Evolutionary conservation across 2,797 vertebrate genomes (phyloP).

Genomic region (Adrianichthys oophorus): DNA sequence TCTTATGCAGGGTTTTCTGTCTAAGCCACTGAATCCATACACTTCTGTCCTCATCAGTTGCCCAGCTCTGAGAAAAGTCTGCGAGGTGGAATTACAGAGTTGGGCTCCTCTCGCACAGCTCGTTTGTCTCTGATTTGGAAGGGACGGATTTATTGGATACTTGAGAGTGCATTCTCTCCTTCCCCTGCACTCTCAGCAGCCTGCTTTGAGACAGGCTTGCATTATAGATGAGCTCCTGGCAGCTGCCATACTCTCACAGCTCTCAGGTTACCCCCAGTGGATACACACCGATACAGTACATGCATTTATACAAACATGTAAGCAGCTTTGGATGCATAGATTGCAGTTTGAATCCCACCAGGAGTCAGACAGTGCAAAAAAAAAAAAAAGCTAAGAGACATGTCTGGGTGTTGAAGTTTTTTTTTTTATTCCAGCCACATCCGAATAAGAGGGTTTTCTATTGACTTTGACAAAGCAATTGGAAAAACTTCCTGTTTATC

Average conservation of each 20-base stretch:
- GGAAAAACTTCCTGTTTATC: conserved; percentile 4
- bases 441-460: not conserved
- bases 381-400: not conserved
- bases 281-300: conserved; percentile 50
- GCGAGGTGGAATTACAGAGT: conserved; percentile 79
- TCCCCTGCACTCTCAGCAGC: conserved; percentile 82
- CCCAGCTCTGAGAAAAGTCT: conserved; percentile 52
- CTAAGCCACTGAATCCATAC: conserved; percentile 41
- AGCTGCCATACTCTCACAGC: conserved; percentile 69
- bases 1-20: conserved; percentile 12
- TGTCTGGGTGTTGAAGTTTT: not conserved
- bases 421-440: not conserved
- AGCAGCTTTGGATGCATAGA: not conserved
- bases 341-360: not conserved
- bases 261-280: conserved; percentile 72
- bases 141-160: conserved; percentile 79
- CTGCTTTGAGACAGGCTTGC: conserved; percentile 69
- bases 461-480: conserved; percentile 30
- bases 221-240: conserved; percentile 81
- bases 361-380: not conserved
- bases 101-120: conserved; percentile 53
- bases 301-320: conserved; percentile 32
- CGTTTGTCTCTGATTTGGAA: conserved; percentile 69
- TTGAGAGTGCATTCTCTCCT: conserved; percentile 79
- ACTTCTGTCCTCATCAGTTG: conserved; percentile 52